Evolutionary conservation across 2,888 invertebrate genomes (phyloP), one percentile per base, ranked within the genome.

Genomic region (Temnothorax ravouxi): DNA sequence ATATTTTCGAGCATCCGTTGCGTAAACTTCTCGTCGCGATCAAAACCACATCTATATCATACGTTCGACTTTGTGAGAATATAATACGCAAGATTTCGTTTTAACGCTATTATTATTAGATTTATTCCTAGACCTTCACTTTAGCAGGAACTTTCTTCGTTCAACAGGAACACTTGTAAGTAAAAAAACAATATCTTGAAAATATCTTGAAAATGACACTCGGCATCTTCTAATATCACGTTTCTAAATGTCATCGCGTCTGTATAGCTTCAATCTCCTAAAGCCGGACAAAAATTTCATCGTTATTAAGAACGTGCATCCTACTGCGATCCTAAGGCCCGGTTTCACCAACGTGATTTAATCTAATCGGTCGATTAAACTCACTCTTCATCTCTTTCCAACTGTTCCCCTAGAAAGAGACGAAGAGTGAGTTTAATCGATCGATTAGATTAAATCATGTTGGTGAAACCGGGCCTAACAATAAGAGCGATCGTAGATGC

Each of bases 271-370:
- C 38, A 64, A 64, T 76, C 64, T 52, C 13, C 6, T 5, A 44
- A 44, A 34, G 29, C 11, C 29, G 44, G 47, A 41, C 83, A 62
- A 34, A 79, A 64, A 83, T 86, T 83, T 80, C 67, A 56, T 62
- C 69, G 44, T 64, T 74, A 83, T 76, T 59, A 80, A 72, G 34
- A 74, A n/a, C 29, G 50, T 56, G 59, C 61, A 56, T 52, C 76
- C 72, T 82, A 82, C 59, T 56, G 61, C 62, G 44, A 74, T 44
- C 50, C 62, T 64, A n/a, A n/a, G n/a, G n/a, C n/a, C n/a, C n/a
- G n/a, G n/a, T n/a, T n/a, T n/a, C n/a, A n/a, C n/a, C n/a, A n/a
- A n/a, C n/a, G n/a, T n/a, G n/a, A n/a, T n/a, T n/a, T n/a, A n/a
- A n/a, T n/a, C n/a, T n/a, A n/a, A n/a, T n/a, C n/a, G n/a, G n/a